Evolutionary conservation across 2,888 invertebrate genomes (phyloP).

Genomic region (Ormyrus nitidulus): DNA sequence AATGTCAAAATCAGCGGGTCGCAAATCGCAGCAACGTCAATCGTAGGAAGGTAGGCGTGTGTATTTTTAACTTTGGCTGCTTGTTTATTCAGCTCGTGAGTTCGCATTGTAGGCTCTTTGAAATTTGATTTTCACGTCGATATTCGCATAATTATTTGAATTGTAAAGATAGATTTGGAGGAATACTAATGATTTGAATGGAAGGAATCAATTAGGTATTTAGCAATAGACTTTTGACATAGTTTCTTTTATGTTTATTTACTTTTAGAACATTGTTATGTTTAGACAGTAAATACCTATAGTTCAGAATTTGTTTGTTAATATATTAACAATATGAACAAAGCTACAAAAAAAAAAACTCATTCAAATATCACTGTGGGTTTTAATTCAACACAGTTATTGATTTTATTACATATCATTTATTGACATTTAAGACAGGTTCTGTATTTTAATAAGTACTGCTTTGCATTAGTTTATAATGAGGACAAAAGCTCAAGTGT

Average conservation of each 20-base stretch:
- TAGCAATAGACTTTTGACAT: too few relatives aligned
- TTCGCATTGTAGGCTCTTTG: too few relatives aligned
- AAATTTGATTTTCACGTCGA: too few relatives aligned
- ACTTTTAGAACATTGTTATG: background rate
- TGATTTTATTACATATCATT: background rate
- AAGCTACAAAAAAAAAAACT: background rate
- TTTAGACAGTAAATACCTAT: background rate
- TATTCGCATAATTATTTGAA: too few relatives aligned
- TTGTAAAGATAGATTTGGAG: too few relatives aligned
- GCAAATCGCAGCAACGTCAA: constrained; percentile 16
- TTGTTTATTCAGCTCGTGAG: constrained; percentile 15
- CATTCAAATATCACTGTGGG: background rate
- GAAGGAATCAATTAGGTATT: too few relatives aligned
- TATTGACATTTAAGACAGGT: background rate
- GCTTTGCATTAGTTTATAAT: too few relatives aligned
- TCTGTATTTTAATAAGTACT: background rate
- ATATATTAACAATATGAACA: background rate
- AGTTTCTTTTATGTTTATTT: background rate
- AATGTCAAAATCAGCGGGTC: constrained; percentile 37
- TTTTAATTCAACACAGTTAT: background rate
- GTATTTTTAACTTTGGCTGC: constrained; percentile 27
- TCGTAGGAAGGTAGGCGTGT: constrained; percentile 31
- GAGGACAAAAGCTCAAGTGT: too few relatives aligned
- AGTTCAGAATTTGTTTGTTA: background rate
- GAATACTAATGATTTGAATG: too few relatives aligned